These are phyloP conservation scores for Cybosia mesomella DNA, from an alignment of 2,888 invertebrate species.

Conservation along the genomic window DNA sequence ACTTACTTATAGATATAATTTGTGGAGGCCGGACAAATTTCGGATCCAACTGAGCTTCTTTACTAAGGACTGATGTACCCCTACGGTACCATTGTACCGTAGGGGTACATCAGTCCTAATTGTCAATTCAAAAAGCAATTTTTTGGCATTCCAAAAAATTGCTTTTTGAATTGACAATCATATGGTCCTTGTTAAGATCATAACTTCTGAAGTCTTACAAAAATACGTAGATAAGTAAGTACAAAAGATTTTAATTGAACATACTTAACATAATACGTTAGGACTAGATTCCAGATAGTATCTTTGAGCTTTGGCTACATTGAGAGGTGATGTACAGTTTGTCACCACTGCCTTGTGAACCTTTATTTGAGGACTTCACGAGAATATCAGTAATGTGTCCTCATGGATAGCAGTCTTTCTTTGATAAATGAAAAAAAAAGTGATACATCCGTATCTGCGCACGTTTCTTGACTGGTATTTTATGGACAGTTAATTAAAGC, in stretches of 20 bases:
- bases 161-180: too few relatives aligned
- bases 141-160: too few relatives aligned
- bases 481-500: constrained; percentile 84
- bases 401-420: background rate
- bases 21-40: too few relatives aligned
- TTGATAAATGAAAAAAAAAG: background rate
- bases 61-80: too few relatives aligned
- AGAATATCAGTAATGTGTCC: background rate
- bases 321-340: background rate
- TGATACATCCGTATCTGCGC: constrained; percentile 55
- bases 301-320: background rate
- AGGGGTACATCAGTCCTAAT: too few relatives aligned
- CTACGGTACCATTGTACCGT: too few relatives aligned
- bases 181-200: too few relatives aligned
- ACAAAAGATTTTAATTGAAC: too few relatives aligned
- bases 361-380: background rate
- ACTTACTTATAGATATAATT: background rate
- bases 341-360: background rate
- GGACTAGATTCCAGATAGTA: background rate
- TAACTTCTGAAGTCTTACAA: too few relatives aligned
- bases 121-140: too few relatives aligned
- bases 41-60: too few relatives aligned
- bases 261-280: background rate
- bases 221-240: too few relatives aligned
- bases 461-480: constrained; percentile 75